Evolutionary conservation across 1,140 invertebrate species (phyloP).

Genomic region (Drosophila kohkoa): DNA sequence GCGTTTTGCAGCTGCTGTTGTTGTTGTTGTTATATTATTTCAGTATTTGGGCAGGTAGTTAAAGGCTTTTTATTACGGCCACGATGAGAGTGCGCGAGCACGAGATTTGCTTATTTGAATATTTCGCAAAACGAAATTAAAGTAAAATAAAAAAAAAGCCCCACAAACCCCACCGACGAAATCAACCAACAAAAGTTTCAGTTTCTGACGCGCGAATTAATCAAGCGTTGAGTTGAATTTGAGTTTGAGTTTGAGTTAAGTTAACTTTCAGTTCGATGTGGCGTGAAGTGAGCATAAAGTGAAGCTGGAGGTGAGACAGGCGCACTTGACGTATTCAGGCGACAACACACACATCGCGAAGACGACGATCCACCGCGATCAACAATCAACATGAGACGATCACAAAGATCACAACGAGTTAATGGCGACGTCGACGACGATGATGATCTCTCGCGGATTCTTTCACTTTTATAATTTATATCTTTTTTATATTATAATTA

Average conservation of each 20-base stretch:
- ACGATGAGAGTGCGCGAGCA: conserved; percentile 50
- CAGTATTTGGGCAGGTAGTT: conserved; percentile 66
- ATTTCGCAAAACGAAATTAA: conserved; percentile 34
- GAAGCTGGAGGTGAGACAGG: conserved; percentile 18
- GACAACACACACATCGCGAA: conserved; percentile 40
- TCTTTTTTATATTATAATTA: conserved; percentile 12
- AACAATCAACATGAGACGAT: conserved; percentile 5
- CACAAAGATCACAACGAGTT: conserved; percentile 22
- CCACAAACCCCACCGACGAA: neutral
- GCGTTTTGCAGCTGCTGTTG: conserved; percentile 17
- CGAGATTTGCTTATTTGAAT: conserved; percentile 72
- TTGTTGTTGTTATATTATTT: conserved; percentile 24
- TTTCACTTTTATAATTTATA: conserved; percentile 45
- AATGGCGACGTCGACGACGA: conserved; percentile 10
- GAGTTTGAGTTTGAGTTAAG: conserved; percentile 20
- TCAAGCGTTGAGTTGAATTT: conserved; percentile 63
- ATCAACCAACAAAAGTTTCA: conserved; percentile 20
- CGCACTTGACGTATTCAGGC: conserved; percentile 48
- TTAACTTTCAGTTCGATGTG: conserved; percentile 30
- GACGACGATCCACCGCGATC: conserved; percentile 13
- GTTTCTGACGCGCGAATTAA: conserved; percentile 66
- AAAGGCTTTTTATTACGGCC: conserved; percentile 64
- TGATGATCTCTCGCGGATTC: conserved; percentile 16
- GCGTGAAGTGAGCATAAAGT: conserved; percentile 25
- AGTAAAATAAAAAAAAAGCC: neutral